These are phyloP conservation scores for Brachyptera putata DNA, from an alignment of 2,888 invertebrate genomes.

Conservation along the genomic window DNA sequence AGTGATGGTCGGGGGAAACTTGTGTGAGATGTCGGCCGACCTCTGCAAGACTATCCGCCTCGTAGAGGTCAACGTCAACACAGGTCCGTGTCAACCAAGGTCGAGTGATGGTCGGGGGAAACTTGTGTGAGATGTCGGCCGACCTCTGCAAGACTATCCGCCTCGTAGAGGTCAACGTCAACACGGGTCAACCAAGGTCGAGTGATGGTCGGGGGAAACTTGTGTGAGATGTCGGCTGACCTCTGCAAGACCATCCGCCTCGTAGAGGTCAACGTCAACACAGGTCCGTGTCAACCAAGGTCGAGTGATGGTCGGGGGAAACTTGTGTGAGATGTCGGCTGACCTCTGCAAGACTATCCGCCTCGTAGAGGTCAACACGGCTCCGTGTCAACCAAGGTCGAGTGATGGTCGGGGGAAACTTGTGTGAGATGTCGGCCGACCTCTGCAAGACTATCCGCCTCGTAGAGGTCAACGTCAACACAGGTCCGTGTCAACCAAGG, in stretches of 20 bases:
- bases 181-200: too few relatives aligned
- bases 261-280: slow-evolving; percentile 40
- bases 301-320: background rate
- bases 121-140: slow-evolving; percentile 49
- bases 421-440: too few relatives aligned
- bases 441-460: too few relatives aligned
- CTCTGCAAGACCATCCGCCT: too few relatives aligned
- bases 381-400: too few relatives aligned
- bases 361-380: slow-evolving; percentile 46
- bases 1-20: background rate
- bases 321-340: slow-evolving; percentile 35
- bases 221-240: slow-evolving; percentile 36
- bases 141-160: slow-evolving; percentile 47
- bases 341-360: slow-evolving; percentile 47
- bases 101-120: slow-evolving; percentile 54
- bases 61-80: slow-evolving; percentile 56
- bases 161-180: slow-evolving; percentile 49
- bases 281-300: too few relatives aligned
- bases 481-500: too few relatives aligned
- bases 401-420: too few relatives aligned
- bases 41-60: slow-evolving; percentile 60
- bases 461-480: slow-evolving; percentile 40
- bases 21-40: slow-evolving; percentile 50
- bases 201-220: background rate
- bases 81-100: slow-evolving; percentile 59